Base-by-base conservation (phyloP, 2,113 vertebrate species). In the Plestiodon gilberti region DNA sequence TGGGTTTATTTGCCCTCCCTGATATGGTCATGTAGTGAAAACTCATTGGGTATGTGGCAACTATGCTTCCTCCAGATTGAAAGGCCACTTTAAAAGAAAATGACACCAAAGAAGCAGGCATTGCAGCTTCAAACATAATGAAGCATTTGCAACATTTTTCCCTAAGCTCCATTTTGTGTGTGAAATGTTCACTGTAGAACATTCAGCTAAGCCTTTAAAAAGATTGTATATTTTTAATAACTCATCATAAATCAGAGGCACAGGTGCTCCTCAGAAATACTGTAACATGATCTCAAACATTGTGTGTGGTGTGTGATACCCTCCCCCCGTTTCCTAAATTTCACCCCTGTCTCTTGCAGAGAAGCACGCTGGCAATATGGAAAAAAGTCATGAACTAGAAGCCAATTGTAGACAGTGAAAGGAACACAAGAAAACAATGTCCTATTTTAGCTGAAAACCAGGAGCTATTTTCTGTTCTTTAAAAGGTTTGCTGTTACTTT, bases 401-500 rank as follows among this genome's bases (percentile, higher is more conserved):
- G 28, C 59, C 4, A 74, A 84, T 74, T 85, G 43, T 1, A 15
- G 70, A n/a, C 1, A 67, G 74, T 71, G 8, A 81, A 57, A 4
- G 4, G 70, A 33, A 28, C 0, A 38, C 40, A 80, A 79, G 71
- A 52, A 1, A 57, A 89, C 9, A 8, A 4, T 30, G 5, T 10
- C 35, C 25, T 74, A 87, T 64, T 38, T 10, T 48, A 61, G 0
- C 38, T 85, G 38, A 59, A 9, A 80, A 71, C 83, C 35, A 71
- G n/a, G 6, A 80, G 15, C 2, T 85, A 1, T 85, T 83, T 17
- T 83, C 23, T 8, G 0, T 43, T 35, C 11, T 83, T 33, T 61
- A 70, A 23, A 48, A 5, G 67, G 8, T 71, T 79, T 57, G 4
- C 25, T 40, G 91, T 81, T 67, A 62, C 43, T 90, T 87, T 80